Conservation (phyloP, 2,113 vertebrate species). For the Ardeotis arabs region DNA sequence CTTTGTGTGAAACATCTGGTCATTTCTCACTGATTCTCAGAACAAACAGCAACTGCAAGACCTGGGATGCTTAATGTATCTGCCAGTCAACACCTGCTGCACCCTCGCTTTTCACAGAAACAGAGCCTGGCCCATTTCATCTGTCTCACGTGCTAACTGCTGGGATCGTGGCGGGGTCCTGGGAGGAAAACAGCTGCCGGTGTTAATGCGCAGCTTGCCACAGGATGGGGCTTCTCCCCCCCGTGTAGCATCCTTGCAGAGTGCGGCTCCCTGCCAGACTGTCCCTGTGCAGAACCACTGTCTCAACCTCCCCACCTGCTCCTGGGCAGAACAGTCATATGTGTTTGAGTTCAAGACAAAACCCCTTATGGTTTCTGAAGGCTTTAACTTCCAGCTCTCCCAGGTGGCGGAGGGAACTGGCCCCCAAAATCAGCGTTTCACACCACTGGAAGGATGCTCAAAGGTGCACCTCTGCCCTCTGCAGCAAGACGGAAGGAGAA, state of each 20-base stretch:
- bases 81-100: not conserved
- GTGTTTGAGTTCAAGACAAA: not conserved
- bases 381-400: not conserved
- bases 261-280: not conserved
- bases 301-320: not conserved
- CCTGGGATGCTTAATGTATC: not conserved
- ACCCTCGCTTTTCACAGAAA: not conserved
- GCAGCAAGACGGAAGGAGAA: not conserved
- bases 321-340: not conserved
- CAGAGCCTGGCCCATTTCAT: not conserved
- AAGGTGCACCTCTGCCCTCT: not conserved
- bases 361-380: not conserved
- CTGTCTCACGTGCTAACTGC: too few relatives aligned
- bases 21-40: not conserved
- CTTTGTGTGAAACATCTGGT: not conserved
- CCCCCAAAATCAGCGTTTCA: not conserved
- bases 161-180: not conserved
- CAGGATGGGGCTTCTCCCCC: not conserved
- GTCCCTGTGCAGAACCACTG: not conserved
- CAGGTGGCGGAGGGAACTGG: not conserved
- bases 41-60: not conserved
- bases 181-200: not conserved
- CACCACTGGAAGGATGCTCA: not conserved
- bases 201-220: not conserved
- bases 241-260: not conserved